Conservation (phyloP, 2,113 vertebrate species). For the Potamarius usumacintae region DNA sequence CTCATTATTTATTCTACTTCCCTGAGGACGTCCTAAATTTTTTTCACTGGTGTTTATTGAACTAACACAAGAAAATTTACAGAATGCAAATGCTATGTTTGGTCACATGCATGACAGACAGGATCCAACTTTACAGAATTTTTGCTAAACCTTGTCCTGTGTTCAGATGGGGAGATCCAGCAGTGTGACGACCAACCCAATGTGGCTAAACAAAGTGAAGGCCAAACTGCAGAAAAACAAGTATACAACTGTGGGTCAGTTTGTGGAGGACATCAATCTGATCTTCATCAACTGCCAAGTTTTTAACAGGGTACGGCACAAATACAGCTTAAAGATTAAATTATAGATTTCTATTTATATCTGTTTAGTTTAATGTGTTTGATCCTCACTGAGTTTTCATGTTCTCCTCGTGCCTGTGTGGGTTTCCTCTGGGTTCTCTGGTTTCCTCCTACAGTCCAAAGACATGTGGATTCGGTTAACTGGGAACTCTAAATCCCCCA, state of each 20-base stretch:
- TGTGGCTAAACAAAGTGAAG: neutral
- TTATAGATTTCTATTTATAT: neutral
- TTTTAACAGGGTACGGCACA: neutral
- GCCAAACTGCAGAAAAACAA: neutral
- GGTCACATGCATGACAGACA: neutral
- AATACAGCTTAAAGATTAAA: neutral
- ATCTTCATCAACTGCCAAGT: neutral
- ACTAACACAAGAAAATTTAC: neutral
- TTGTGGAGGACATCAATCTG: neutral
- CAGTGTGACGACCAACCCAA: neutral
- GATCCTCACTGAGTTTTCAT: no score
- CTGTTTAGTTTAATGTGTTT: no score
- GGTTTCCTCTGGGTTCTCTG: no score
- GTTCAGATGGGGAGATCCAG: neutral
- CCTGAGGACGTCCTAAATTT: neutral
- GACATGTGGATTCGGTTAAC: no score
- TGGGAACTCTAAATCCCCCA: no score
- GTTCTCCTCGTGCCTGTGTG: no score
- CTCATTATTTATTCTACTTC: neutral
- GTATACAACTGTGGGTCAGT: neutral
- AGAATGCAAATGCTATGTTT: neutral
- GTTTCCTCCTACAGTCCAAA: no score
- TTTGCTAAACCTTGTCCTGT: neutral
- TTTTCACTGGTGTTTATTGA: no score
- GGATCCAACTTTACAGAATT: neutral